Conservation (phyloP, 2,797 vertebrate species). For the Pipistrellus nathusii region DNA sequence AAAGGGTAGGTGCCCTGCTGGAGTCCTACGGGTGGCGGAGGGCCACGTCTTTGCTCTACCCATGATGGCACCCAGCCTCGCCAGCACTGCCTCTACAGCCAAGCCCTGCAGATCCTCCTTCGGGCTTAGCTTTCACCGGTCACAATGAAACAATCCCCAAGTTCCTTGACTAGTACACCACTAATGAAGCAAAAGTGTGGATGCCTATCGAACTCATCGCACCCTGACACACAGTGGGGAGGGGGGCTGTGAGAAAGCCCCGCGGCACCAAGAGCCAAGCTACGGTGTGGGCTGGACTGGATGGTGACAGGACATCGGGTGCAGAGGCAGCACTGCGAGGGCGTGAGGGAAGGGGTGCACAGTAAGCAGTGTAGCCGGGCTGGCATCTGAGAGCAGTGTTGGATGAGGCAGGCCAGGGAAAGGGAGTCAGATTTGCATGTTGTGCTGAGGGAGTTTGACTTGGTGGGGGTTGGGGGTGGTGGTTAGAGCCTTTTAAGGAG, state of each 20-base stretch:
- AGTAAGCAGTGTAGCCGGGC: not conserved
- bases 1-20: not conserved
- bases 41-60: not conserved
- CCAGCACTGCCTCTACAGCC: not conserved
- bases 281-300: not conserved
- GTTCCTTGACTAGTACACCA: not conserved
- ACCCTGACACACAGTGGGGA: not conserved
- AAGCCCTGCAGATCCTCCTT: not conserved
- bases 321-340: not conserved
- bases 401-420: not conserved
- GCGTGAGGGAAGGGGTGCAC: not conserved
- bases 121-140: not conserved
- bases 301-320: fast-evolving
- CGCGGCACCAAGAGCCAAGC: not conserved
- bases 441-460: not conserved
- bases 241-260: not conserved
- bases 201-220: not conserved
- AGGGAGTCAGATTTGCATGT: not conserved
- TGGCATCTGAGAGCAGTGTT: not conserved
- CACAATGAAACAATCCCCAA: not conserved
- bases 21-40: not conserved
- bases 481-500: not conserved
- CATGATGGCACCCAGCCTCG: fast-evolving
- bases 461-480: not conserved
- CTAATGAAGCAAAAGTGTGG: not conserved